phyloP scores from a whole-genome alignment of 2,797 vertebrate genomes.

The Prionace glauca region DNA sequence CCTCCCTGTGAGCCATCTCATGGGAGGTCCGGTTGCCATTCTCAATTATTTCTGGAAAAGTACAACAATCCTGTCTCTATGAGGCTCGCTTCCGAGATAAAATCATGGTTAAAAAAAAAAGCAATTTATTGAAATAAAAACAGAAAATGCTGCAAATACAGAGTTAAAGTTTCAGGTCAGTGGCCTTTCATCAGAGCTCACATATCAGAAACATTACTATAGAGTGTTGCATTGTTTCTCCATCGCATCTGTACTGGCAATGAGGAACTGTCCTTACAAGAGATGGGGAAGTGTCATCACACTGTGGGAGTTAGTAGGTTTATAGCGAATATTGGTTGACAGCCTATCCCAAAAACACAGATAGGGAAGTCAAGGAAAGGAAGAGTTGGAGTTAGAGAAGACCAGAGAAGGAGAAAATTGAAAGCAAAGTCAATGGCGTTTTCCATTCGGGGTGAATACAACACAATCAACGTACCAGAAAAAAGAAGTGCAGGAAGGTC shows the following conservation, averaged over 20 bases:
- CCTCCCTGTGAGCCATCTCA: neutral
- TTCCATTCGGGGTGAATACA: neutral
- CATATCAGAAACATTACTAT: neutral
- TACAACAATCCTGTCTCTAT: neutral
- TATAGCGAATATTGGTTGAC: neutral
- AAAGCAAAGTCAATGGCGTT: neutral
- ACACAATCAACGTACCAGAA: neutral
- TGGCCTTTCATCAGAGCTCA: neutral
- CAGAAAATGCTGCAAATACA: neutral
- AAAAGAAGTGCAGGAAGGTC: neutral
- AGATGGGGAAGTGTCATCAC: neutral
- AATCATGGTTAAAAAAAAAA: neutral
- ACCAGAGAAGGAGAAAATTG: neutral
- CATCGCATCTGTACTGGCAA: neutral
- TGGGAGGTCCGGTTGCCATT: neutral
- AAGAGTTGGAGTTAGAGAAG: neutral
- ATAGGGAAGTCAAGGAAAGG: neutral
- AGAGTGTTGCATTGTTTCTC: neutral
- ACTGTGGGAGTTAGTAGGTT: neutral
- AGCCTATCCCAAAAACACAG: neutral
- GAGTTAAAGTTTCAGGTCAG: neutral
- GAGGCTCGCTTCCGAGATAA: neutral
- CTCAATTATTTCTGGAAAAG: neutral
- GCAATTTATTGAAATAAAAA: neutral
- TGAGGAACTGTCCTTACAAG: neutral